A percentile compares a stretch with the other conserved stretches of the same genome.
These are phyloP conservation scores for Hirtodrosophila duncani DNA, from an alignment of 2,888 invertebrate genomes.

Conservation along the genomic window DNA sequence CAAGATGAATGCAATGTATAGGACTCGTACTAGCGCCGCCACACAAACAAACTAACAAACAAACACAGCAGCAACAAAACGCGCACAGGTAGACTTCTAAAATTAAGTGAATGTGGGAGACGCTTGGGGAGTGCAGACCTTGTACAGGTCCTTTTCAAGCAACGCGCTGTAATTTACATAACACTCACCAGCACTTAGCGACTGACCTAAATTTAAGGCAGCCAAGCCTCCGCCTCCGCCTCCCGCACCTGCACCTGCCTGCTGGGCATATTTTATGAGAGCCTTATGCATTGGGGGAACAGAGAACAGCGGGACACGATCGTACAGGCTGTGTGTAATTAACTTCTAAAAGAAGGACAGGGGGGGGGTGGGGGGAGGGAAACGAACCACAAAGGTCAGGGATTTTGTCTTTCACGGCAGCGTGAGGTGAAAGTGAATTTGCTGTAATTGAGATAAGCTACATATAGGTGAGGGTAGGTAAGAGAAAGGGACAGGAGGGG, in stretches of 20 bases:
- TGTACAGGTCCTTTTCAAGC: slow-evolving; percentile 55
- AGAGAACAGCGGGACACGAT: background rate
- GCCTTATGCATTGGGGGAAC: slow-evolving; percentile 3
- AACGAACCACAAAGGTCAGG: slow-evolving; percentile 62
- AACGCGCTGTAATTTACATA: slow-evolving; percentile 62
- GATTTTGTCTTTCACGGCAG: slow-evolving; percentile 42
- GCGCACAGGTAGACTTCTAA: slow-evolving; percentile 7
- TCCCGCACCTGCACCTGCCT: slow-evolving; percentile 12
- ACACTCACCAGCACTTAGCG: slow-evolving; percentile 71
- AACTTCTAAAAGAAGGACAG: slow-evolving; percentile 40
- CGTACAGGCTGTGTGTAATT: slow-evolving; percentile 47
- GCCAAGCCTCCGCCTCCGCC: slow-evolving; percentile 13
- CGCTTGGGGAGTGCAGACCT: slow-evolving; percentile 8
- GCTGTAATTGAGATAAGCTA: slow-evolving; percentile 11
- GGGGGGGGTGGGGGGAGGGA: slow-evolving; percentile 3
- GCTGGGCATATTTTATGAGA: slow-evolving; percentile 17
- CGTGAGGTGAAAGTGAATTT: slow-evolving; percentile 60
- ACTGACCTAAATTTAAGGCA: slow-evolving; percentile 60
- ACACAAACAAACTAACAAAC: too few relatives aligned
- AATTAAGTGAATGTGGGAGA: background rate
- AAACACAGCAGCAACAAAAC: slow-evolving; percentile 4
- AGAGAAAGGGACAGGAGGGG: too few relatives aligned
- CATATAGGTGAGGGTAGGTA: too few relatives aligned
- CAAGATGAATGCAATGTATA: slow-evolving; percentile 47
- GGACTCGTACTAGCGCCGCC: too few relatives aligned